Conservation (phyloP, 2,797 vertebrate genomes). For the Danio jaintianensis region DNA sequence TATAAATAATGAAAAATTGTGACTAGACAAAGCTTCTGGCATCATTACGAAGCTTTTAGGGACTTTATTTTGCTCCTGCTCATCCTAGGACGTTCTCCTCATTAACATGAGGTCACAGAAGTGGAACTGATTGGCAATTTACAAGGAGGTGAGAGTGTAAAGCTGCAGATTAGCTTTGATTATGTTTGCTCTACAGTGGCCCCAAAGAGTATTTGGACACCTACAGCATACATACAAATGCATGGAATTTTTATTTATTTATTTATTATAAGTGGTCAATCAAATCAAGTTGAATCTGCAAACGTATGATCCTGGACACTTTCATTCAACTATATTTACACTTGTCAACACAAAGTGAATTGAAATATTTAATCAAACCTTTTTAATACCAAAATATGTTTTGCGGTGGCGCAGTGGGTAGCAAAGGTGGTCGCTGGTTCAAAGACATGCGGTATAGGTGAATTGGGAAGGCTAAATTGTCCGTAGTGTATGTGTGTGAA, state of each 20-base stretch:
- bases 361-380: too few species aligned
- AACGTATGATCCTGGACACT: neutral
- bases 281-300: neutral
- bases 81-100: conserved; percentile 30
- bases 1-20: conserved; percentile 43
- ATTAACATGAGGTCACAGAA: conserved; percentile 10
- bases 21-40: conserved; percentile 27
- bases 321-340: neutral
- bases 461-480: too few species aligned
- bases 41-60: conserved; percentile 40
- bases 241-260: neutral
- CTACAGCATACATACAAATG: neutral
- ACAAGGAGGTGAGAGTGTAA: conserved; percentile 27
- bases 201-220: conserved; percentile 5
- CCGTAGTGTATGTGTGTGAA: too few species aligned
- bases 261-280: neutral
- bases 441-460: too few species aligned
- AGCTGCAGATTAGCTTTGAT: conserved; percentile 1
- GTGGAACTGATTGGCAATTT: conserved; percentile 38
- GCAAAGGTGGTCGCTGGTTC: too few species aligned
- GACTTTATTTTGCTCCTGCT: conserved; percentile 41
- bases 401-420: too few species aligned
- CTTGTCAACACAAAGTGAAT: too few species aligned
- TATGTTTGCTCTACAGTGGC: conserved; percentile 30
- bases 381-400: too few species aligned